Percentiles rank a stretch among this genome's conserved stretches.
These are phyloP conservation scores for Todiramphus chloris DNA, from an alignment of 2,113 vertebrate genomes.

Conservation along the genomic window DNA sequence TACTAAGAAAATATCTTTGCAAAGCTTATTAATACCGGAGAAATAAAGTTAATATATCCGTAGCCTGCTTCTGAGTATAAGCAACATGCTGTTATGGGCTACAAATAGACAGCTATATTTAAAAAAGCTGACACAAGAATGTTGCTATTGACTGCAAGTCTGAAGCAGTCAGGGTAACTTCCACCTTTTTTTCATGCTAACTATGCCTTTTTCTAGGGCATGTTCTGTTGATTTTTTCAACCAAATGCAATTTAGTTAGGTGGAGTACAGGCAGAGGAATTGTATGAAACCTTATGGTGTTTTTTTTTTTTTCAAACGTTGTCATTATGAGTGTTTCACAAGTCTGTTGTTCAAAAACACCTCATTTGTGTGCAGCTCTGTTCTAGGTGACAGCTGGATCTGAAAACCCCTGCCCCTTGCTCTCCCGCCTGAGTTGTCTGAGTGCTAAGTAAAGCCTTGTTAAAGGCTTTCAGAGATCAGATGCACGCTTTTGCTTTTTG, in stretches of 20 bases:
- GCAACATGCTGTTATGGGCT: background rate
- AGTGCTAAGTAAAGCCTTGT: rapidly evolving
- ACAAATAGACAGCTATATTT: background rate
- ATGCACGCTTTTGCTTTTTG: background rate
- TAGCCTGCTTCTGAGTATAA: background rate
- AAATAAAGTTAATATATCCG: background rate
- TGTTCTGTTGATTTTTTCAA: background rate
- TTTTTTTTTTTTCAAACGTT: background rate
- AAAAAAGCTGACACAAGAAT: background rate
- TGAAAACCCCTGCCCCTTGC: background rate
- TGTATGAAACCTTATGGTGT: background rate
- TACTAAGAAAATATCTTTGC: background rate
- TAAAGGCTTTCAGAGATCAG: background rate
- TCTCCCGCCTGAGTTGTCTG: background rate
- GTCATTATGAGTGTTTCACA: background rate
- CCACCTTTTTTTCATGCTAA: background rate
- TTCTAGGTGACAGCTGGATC: background rate
- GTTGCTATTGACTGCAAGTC: background rate
- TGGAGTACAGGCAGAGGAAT: background rate
- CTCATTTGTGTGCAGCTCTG: background rate
- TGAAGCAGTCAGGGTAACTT: background rate
- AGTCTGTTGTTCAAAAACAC: background rate
- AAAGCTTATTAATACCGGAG: background rate
- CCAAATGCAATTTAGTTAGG: background rate
- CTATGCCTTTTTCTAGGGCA: background rate